Conservation (phyloP, 2,797 vertebrate species). For the Lepidocolaptes lacrymiger region DNA sequence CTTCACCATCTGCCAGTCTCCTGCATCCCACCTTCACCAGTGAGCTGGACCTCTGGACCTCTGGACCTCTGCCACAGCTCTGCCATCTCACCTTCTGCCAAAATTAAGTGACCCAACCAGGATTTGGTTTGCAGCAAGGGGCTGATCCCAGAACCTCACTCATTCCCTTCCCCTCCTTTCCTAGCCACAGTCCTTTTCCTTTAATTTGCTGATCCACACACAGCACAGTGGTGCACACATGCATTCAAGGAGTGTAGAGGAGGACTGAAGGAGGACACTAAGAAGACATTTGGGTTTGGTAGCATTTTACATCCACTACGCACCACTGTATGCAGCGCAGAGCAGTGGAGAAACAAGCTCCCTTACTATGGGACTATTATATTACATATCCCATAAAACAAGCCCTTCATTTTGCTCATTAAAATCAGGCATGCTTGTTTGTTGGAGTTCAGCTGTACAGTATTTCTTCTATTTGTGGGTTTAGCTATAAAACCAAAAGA, state of each 20-base stretch:
- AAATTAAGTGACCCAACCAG: not conserved
- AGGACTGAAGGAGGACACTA: not conserved
- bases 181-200: not conserved
- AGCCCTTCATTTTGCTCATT: conserved; percentile 54
- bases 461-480: conserved; percentile 56
- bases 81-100: not conserved
- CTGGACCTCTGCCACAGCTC: not conserved
- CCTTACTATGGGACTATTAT: conserved; percentile 41
- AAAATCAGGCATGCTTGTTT: conserved; percentile 60
- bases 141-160: not conserved
- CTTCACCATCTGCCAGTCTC: fast-evolving
- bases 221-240: not conserved
- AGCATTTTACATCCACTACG: not conserved
- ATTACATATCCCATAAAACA: conserved; percentile 49
- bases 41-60: not conserved
- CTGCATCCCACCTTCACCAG: not conserved
- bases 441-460: conserved; percentile 16
- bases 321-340: not conserved
- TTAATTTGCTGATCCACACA: fast-evolving
- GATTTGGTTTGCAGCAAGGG: not conserved
- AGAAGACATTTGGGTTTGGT: not conserved
- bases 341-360: not conserved
- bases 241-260: not conserved
- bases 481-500: conserved; percentile 43
- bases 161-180: not conserved